These are phyloP conservation scores for Pseudochromis fuscus DNA, from an alignment of 2,797 vertebrate genomes.

Conservation along the genomic window DNA sequence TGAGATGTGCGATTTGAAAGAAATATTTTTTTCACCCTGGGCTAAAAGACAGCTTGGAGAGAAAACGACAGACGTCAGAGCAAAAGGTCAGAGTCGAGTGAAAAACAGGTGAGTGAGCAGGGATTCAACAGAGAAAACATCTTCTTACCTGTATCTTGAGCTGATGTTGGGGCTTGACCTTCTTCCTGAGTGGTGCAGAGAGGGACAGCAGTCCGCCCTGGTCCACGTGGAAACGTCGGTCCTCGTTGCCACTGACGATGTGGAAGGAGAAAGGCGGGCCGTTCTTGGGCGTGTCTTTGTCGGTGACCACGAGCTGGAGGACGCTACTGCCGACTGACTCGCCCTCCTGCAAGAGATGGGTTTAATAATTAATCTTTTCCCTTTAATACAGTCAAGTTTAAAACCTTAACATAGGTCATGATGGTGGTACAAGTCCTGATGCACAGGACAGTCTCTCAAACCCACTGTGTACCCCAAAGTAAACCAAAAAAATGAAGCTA, in stretches of 20 bases:
- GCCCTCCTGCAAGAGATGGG: constrained; percentile 86
- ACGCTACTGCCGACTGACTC: constrained; percentile 89
- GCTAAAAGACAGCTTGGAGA: no score
- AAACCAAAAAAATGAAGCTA: no score
- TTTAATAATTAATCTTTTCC: background rate
- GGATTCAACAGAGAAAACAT: no score
- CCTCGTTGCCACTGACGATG: constrained; percentile 91
- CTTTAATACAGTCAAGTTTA: background rate
- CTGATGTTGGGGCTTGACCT: constrained; percentile 86
- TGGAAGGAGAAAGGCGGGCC: constrained; percentile 93
- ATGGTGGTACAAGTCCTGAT: no score
- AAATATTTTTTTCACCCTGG: no score
- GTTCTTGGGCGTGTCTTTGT: constrained; percentile 92
- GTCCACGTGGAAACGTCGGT: constrained; percentile 90
- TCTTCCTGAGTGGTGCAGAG: constrained; percentile 85
- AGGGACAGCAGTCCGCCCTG: constrained; percentile 92
- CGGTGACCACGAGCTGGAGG: constrained; percentile 91
- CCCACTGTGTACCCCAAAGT: no score
- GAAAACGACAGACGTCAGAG: background rate
- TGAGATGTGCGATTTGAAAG: no score
- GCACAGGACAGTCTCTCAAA: no score
- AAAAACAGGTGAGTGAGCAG: no score
- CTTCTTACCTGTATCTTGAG: constrained; percentile 92
- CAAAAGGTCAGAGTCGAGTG: background rate
- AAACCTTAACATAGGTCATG: background rate